Percentiles rank a stretch among this genome's conserved stretches.
Conservation (phyloP, 2,888 invertebrate genomes). For the Zele albiditarsus region DNA sequence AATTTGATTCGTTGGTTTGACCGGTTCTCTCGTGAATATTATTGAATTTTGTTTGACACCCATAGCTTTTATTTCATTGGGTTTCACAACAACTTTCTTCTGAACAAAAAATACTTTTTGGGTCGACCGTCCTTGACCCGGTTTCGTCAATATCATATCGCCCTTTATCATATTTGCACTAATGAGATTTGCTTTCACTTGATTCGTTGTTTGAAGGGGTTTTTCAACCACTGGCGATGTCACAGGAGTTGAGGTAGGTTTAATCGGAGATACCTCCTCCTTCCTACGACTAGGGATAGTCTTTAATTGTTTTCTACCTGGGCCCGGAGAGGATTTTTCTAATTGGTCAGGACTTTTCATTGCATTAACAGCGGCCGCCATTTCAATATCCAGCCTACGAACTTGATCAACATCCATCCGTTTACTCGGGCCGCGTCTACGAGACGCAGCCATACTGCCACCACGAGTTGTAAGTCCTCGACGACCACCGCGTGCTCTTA, state of each 20-base stretch:
- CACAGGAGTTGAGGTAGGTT: neutral
- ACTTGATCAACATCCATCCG: slow-evolving; percentile 69
- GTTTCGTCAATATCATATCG: slow-evolving; percentile 69
- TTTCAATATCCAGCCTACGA: slow-evolving; percentile 69
- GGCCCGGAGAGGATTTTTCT: slow-evolving; percentile 56
- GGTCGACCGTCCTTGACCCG: slow-evolving; percentile 65
- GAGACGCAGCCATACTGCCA: slow-evolving; percentile 61
- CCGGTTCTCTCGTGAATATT: slow-evolving; percentile 59
- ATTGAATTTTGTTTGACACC: slow-evolving; percentile 60
- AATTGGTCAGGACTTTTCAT: slow-evolving; percentile 70
- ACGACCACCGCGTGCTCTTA: slow-evolving; percentile 68
- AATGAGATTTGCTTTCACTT: slow-evolving; percentile 75
- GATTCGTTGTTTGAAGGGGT: slow-evolving; percentile 68
- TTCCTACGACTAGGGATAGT: slow-evolving; percentile 59
- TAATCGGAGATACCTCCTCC: slow-evolving; percentile 55
- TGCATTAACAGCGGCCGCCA: slow-evolving; percentile 71
- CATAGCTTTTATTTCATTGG: slow-evolving; percentile 60
- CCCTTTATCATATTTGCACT: slow-evolving; percentile 71
- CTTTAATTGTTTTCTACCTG: slow-evolving; percentile 60
- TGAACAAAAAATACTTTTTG: slow-evolving; percentile 66
- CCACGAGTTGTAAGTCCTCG: slow-evolving; percentile 69
- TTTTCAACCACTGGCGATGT: slow-evolving; percentile 52
- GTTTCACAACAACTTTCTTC: slow-evolving; percentile 64
- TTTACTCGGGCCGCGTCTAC: slow-evolving; percentile 66
- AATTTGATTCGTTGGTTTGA: slow-evolving; percentile 49